These are phyloP conservation scores for Falcaria lacertinaria DNA, from an alignment of 2,888 invertebrate species.

Conservation along the genomic window DNA sequence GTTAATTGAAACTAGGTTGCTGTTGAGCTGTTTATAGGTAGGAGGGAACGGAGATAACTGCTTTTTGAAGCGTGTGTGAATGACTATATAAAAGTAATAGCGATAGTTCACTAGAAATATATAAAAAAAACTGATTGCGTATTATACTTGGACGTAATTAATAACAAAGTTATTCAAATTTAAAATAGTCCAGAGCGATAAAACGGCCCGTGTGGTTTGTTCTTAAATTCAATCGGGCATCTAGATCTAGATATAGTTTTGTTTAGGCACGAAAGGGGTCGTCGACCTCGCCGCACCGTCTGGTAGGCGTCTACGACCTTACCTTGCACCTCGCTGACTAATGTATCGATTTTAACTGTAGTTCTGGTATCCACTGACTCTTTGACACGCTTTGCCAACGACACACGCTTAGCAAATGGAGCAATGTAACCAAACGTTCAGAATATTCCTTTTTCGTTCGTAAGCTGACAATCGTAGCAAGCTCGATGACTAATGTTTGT, in stretches of 20 bases:
- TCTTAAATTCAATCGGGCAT: constrained; percentile 19
- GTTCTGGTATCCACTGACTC: constrained; percentile 40
- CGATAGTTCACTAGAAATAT: no score
- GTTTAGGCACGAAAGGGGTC: constrained; percentile 51
- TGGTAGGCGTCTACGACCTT: constrained; percentile 56
- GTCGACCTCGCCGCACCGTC: constrained; percentile 47
- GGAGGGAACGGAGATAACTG: no score
- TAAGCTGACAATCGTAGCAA: constrained; percentile 15
- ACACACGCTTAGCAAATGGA: constrained; percentile 18
- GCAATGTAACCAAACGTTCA: constrained; percentile 36
- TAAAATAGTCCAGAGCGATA: no score
- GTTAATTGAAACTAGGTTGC: no score
- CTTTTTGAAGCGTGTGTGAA: no score
- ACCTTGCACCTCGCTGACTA: constrained; percentile 29
- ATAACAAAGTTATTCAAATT: no score
- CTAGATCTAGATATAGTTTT: constrained; percentile 35
- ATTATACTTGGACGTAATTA: no score
- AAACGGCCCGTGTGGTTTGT: constrained; percentile 8
- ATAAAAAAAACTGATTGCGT: no score
- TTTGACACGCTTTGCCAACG: constrained; percentile 18
- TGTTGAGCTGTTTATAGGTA: no score
- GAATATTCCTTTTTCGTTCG: neutral
- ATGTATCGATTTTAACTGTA: constrained; percentile 6
- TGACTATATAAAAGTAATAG: no score
- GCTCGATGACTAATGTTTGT: constrained; percentile 43